Percentiles rank a stretch among this genome's conserved stretches.
phyloP scores from a whole-genome alignment of 2,113 vertebrate genomes.

The Cromileptes altivelis region DNA sequence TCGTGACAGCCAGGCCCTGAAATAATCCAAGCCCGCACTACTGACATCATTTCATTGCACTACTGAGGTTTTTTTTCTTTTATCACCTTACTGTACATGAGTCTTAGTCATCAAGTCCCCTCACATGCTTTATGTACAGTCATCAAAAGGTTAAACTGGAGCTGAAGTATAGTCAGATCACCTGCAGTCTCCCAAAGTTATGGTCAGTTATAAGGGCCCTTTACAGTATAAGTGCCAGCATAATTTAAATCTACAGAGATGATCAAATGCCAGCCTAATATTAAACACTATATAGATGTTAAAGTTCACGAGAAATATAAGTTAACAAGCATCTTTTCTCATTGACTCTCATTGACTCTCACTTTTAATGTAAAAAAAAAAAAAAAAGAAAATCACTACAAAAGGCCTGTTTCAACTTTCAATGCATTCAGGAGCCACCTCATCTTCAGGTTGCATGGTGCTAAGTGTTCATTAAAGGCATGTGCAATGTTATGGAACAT shows the following conservation, averaged over 20 bases:
- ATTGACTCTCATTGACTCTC: slow-evolving; percentile 44
- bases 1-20: slow-evolving; percentile 19
- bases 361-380: slow-evolving; percentile 60
- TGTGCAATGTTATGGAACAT: slow-evolving; percentile 82
- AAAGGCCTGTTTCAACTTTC: slow-evolving; percentile 65
- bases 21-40: slow-evolving; percentile 28
- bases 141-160: slow-evolving; percentile 41
- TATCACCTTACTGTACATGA: slow-evolving; percentile 32
- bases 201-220: slow-evolving; percentile 42
- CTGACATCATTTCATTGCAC: slow-evolving; percentile 44
- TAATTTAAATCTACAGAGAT: slow-evolving; percentile 47
- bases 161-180: slow-evolving; percentile 26
- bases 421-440: slow-evolving; percentile 73
- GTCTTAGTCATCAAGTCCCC: slow-evolving; percentile 41
- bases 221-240: slow-evolving; percentile 60
- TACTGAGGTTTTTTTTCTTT: slow-evolving; percentile 31
- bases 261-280: slow-evolving; percentile 67
- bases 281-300: slow-evolving; percentile 43
- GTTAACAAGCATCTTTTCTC: slow-evolving; percentile 40
- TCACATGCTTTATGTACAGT: slow-evolving; percentile 24
- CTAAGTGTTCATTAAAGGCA: slow-evolving; percentile 84
- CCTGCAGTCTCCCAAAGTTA: slow-evolving; percentile 25
- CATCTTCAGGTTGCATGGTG: slow-evolving; percentile 85
- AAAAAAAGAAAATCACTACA: slow-evolving; percentile 42
- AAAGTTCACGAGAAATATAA: slow-evolving; percentile 48